phyloP scores from a whole-genome alignment of 2,113 vertebrate species.

The Cavia aperea region DNA sequence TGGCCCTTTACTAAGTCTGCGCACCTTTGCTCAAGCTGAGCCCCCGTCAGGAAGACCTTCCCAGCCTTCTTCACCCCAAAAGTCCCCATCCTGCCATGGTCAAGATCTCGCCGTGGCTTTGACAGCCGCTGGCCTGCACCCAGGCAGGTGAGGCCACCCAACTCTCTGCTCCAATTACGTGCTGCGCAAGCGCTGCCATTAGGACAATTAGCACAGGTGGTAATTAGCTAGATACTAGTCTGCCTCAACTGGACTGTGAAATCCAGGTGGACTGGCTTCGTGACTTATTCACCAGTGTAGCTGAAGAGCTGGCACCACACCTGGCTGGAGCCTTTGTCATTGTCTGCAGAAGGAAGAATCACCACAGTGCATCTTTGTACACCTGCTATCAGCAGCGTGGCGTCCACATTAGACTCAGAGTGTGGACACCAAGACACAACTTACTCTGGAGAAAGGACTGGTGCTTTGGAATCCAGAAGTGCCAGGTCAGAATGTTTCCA shows the following conservation, averaged over 20 bases:
- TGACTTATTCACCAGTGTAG: neutral
- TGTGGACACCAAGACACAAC: too few relatives aligned
- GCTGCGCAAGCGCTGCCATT: neutral
- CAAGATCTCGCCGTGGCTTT: neutral
- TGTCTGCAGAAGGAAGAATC: neutral
- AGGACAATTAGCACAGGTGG: neutral
- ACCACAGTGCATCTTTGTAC: neutral
- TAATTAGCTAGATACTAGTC: neutral
- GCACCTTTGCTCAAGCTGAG: accelerated
- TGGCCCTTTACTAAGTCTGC: accelerated
- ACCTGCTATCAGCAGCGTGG: neutral
- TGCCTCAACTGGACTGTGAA: neutral
- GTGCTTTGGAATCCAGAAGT: neutral
- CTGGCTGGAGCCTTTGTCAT: neutral
- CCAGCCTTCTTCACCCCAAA: neutral
- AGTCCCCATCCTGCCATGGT: neutral
- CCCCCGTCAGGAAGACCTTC: neutral
- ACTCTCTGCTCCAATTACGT: neutral
- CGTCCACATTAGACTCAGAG: neutral
- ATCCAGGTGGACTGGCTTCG: neutral
- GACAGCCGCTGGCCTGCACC: neutral
- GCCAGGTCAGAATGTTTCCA: too few relatives aligned
- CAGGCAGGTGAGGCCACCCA: neutral
- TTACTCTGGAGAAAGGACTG: neutral
- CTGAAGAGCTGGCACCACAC: neutral